Conservation (phyloP, 2,888 invertebrate species). For the Anagyrus pseudococci region DNA sequence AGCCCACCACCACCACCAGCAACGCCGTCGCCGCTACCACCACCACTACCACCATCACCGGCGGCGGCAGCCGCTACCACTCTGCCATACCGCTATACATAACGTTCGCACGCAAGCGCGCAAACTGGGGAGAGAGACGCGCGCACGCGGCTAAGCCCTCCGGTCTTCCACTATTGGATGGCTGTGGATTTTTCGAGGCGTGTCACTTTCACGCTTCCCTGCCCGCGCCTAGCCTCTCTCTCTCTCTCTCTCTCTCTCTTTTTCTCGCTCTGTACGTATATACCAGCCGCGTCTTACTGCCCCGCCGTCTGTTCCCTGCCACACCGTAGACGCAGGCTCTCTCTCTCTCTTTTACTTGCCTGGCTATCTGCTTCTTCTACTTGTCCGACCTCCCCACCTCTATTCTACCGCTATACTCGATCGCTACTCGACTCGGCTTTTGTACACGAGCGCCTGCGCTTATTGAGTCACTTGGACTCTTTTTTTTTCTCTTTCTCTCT, state of each 20-base stretch:
- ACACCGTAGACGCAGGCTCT: not conserved
- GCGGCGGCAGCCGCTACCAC: too few species aligned
- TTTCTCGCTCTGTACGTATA: not conserved
- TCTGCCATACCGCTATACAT: not conserved
- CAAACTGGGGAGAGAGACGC: not conserved
- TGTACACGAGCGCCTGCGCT: too few species aligned
- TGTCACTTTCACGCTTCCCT: constrained; percentile 35
- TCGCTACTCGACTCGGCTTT: too few species aligned
- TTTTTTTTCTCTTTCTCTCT: too few species aligned
- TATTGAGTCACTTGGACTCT: too few species aligned
- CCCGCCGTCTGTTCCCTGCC: too few species aligned
- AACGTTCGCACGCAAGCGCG: not conserved
- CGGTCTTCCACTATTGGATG: constrained; percentile 34
- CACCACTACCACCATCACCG: not conserved
- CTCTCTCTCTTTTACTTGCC: not conserved
- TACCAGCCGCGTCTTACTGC: too few species aligned
- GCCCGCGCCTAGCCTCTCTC: not conserved
- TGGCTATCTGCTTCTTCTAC: constrained; percentile 14
- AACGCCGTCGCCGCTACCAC: constrained; percentile 1
- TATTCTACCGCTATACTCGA: too few species aligned
- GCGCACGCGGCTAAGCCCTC: not conserved
- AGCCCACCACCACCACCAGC: not conserved
- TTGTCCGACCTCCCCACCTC: not conserved
- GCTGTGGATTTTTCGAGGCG: constrained; percentile 33
- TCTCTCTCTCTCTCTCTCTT: not conserved